Conservation (phyloP, 1,140 invertebrate species). For the Drosophila ambigua region DNA sequence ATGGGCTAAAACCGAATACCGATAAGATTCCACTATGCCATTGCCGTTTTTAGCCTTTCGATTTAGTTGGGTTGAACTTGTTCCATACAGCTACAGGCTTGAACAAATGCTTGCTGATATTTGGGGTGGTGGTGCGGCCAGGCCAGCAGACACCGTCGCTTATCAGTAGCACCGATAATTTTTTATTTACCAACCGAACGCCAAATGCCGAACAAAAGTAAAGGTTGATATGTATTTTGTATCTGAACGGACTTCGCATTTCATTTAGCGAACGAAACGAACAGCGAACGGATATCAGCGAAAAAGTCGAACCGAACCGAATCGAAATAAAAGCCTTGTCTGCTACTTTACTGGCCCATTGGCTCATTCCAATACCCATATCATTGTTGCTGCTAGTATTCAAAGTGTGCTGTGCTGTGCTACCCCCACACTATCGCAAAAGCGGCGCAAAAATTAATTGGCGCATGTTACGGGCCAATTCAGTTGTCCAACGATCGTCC, state of each 20-base stretch:
- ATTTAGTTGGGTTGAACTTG: slow-evolving; percentile 18
- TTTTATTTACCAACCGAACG: slow-evolving; percentile 47
- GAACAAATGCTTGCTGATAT: slow-evolving; percentile 17
- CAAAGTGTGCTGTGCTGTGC: slow-evolving; percentile 28
- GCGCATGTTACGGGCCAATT: slow-evolving; percentile 51
- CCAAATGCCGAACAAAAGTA: slow-evolving; percentile 19
- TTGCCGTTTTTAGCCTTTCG: slow-evolving; percentile 28
- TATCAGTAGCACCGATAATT: slow-evolving; percentile 70
- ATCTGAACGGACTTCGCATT: slow-evolving; percentile 30
- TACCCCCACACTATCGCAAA: slow-evolving; percentile 54
- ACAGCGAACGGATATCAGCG: slow-evolving; percentile 67
- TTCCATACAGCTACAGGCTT: background rate
- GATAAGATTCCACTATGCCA: slow-evolving; percentile 51
- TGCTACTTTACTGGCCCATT: slow-evolving; percentile 8
- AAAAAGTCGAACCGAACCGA: slow-evolving; percentile 24
- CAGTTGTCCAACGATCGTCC: slow-evolving; percentile 56
- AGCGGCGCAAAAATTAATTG: slow-evolving; percentile 56
- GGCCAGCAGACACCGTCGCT: slow-evolving; percentile 10
- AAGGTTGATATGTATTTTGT: slow-evolving; percentile 55
- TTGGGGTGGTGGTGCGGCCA: background rate
- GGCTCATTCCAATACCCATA: slow-evolving; percentile 27
- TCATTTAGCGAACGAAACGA: slow-evolving; percentile 77
- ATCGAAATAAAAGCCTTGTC: slow-evolving; percentile 40
- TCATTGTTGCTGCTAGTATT: slow-evolving; percentile 31
- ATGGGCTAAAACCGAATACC: slow-evolving; percentile 46